These are phyloP conservation scores for Notospermus geniculatus DNA, from an alignment of 1,140 invertebrate genomes.

Conservation along the genomic window DNA sequence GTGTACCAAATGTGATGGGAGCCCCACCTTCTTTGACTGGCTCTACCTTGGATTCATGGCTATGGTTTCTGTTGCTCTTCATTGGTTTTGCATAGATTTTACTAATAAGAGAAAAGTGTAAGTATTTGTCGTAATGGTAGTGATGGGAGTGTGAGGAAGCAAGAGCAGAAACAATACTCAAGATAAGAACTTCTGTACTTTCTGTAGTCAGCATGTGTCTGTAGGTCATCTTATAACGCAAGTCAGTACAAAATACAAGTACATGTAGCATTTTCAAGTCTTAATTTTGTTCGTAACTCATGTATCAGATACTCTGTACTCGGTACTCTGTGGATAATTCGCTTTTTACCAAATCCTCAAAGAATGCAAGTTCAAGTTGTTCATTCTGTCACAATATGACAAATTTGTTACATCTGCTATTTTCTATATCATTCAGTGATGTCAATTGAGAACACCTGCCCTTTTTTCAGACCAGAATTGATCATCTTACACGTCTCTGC, in stretches of 20 bases:
- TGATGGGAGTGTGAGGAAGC: too few relatives aligned
- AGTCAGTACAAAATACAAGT: too few relatives aligned
- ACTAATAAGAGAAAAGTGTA: constrained; percentile 73
- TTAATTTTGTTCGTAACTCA: too few relatives aligned
- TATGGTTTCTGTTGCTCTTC: constrained; percentile 76
- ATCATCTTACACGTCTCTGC: constrained; percentile 74
- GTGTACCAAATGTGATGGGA: constrained; percentile 75
- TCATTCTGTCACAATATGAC: background rate
- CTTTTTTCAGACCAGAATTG: constrained; percentile 66
- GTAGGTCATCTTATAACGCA: too few relatives aligned
- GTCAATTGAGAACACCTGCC: too few relatives aligned
- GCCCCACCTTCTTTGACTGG: constrained; percentile 85
- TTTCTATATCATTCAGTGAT: constrained; percentile 8
- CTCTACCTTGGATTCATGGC: constrained; percentile 92
- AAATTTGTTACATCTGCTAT: constrained; percentile 1
- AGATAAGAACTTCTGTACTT: too few relatives aligned
- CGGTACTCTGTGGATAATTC: too few relatives aligned
- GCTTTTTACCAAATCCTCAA: background rate
- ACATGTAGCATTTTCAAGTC: too few relatives aligned
- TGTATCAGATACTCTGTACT: too few relatives aligned
- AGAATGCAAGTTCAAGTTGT: background rate
- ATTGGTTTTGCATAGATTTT: constrained; percentile 88
- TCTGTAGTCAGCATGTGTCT: too few relatives aligned
- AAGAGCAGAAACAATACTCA: too few relatives aligned
- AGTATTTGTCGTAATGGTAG: too few relatives aligned